Base-by-base conservation (phyloP, 2,797 vertebrate species). In the Cyprinodon diabolis region DNA sequence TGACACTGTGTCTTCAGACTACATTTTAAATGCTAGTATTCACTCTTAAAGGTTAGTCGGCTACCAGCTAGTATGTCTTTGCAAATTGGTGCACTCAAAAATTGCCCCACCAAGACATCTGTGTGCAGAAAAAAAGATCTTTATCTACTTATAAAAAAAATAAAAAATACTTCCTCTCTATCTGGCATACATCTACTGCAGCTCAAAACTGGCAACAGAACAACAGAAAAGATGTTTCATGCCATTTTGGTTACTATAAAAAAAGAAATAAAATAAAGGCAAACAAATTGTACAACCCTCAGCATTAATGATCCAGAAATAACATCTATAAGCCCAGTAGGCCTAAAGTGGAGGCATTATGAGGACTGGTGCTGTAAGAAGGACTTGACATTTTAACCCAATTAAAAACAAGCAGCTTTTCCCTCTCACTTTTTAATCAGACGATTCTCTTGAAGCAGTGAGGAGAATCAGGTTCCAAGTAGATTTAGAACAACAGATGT, bases 121-220 rank as follows among this genome's bases (percentile, higher is more conserved):
- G 66, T 21, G 48, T 35, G 52, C 11, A 68, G 17, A 67, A 30
- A 68, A 68, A 23, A 51, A 67, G 66, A 68, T 68, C 17, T 52
- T 52, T 52, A 68, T 68, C 48, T 35, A 51, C 66, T 51, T 48
- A 35, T 25, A 37, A 12, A 30, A 52, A 52, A 1, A 43, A n/a
- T n/a, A n/a, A 68, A 48, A 21, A 30, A 30, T 30, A 30, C 47
- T 51, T 51, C 23, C 48, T 49, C 12, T 67, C 51, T 66, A 62
- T 40, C 60, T 66, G 47, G 49, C 65, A 66, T 48, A 48, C 45
- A 66, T 66, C 65, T 66, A 43, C 35, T 19, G 15, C 10, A 62
- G 58, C 58, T 62, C 15, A 62, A 62, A 62, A 43, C 60, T 21
- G 17, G 1, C 9, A 62, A 62, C 19, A 21, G 17, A 54, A 54